A percentile compares a stretch with the other conserved stretches of the same genome.
phyloP scores from a whole-genome alignment of 2,888 invertebrate genomes.

The Criorhina ranunculi region DNA sequence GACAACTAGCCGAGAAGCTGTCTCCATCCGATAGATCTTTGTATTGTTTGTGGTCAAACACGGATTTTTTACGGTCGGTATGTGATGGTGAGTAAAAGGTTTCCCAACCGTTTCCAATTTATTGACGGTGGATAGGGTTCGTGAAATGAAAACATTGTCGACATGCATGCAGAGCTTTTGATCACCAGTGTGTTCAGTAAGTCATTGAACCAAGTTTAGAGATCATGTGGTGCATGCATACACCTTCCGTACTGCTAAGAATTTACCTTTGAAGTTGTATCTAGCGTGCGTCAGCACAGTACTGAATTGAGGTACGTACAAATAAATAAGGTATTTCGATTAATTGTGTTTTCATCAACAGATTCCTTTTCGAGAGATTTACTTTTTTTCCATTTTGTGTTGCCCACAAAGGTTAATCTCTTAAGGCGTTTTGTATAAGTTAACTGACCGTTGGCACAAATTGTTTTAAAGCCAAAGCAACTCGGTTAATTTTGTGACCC shows the following conservation, averaged over 20 bases:
- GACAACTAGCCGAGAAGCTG: conserved; percentile 6
- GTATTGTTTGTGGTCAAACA: conserved; percentile 22
- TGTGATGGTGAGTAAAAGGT: neutral
- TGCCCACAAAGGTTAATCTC: too few relatives aligned
- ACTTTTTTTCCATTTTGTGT: too few relatives aligned
- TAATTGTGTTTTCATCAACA: too few relatives aligned
- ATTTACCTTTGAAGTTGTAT: neutral
- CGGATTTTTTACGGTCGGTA: conserved; percentile 33
- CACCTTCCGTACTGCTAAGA: neutral
- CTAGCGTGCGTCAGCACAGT: too few relatives aligned
- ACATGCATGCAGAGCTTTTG: conserved; percentile 1
- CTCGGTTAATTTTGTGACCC: too few relatives aligned
- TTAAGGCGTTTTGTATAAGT: too few relatives aligned
- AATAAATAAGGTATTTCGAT: too few relatives aligned
- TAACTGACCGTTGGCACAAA: too few relatives aligned
- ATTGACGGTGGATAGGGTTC: neutral
- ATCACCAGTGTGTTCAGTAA: neutral
- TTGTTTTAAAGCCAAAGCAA: too few relatives aligned
- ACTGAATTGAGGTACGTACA: too few relatives aligned
- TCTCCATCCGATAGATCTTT: neutral
- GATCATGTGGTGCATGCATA: neutral
- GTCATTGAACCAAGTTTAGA: neutral
- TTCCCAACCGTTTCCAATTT: neutral
- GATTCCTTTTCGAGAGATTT: too few relatives aligned
- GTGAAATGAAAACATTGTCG: neutral